These are phyloP conservation scores for Philereme transversata DNA, from an alignment of 2,888 invertebrate species.

Conservation along the genomic window DNA sequence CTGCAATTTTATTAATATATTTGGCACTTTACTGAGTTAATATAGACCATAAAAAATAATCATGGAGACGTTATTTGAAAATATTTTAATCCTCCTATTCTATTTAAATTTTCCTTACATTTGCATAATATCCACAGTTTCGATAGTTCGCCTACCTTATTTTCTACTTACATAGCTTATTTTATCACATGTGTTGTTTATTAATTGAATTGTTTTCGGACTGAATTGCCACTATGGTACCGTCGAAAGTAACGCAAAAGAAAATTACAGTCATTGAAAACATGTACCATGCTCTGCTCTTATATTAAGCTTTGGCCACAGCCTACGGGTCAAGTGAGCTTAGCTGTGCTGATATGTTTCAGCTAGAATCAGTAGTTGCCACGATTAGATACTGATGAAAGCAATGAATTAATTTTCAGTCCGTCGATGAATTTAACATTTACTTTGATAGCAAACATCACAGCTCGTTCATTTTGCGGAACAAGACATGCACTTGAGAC, in stretches of 20 bases:
- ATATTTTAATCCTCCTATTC: constrained; percentile 11
- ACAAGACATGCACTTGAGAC: constrained; percentile 90
- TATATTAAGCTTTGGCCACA: constrained; percentile 91
- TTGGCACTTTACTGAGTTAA: too few relatives aligned
- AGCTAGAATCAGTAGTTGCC: constrained; percentile 61
- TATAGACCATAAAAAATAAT: too few relatives aligned
- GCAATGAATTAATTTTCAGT: constrained; percentile 85
- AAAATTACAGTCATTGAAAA: constrained; percentile 84
- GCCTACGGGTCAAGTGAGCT: constrained; percentile 88
- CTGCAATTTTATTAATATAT: too few relatives aligned
- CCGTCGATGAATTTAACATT: constrained; percentile 65
- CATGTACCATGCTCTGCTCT: constrained; percentile 91
- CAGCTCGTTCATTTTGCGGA: constrained; percentile 88
- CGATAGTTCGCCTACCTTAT: constrained; percentile 16
- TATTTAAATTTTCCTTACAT: constrained; percentile 9
- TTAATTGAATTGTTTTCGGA: constrained; percentile 40
- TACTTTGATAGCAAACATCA: constrained; percentile 82
- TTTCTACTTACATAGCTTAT: background rate
- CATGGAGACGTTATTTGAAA: constrained; percentile 17
- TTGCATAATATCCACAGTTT: constrained; percentile 3
- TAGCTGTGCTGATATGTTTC: constrained; percentile 84
- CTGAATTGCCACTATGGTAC: constrained; percentile 85
- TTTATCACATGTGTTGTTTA: background rate
- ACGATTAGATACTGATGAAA: constrained; percentile 87
- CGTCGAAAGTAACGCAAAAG: constrained; percentile 59